Evolutionary conservation across 1,140 invertebrate genomes (phyloP).

Genomic region (Arctopsyche grandis): DNA sequence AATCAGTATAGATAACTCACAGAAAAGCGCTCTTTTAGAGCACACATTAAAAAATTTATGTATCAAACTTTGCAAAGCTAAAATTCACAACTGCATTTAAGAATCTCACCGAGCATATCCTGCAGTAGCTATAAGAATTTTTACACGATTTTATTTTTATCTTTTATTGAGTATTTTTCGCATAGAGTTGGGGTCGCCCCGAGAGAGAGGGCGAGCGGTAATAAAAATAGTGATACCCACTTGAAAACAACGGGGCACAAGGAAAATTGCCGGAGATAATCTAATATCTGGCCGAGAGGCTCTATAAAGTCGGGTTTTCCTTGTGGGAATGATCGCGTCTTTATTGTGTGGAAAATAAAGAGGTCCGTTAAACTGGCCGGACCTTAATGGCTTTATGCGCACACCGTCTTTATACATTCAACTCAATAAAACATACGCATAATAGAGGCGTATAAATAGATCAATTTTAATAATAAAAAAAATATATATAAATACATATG

Average conservation of each 20-base stretch:
- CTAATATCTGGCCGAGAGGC: slow-evolving; percentile 22
- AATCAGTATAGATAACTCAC: no score
- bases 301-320: slow-evolving; percentile 33
- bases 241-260: slow-evolving; percentile 1
- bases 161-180: no score
- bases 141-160: no score
- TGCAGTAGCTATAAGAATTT: no score
- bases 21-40: no score
- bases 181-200: no score
- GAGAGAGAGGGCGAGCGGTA: background rate
- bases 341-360: slow-evolving; percentile 37
- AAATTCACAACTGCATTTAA: no score
- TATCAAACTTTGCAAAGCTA: no score
- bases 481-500: background rate
- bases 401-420: background rate
- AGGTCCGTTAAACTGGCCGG: slow-evolving; percentile 13
- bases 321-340: slow-evolving; percentile 29
- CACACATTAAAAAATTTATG: no score
- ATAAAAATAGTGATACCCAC: slow-evolving; percentile 27
- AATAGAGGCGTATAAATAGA: slow-evolving; percentile 1
- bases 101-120: no score
- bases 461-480: background rate
- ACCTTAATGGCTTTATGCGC: slow-evolving; percentile 18
- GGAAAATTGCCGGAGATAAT: slow-evolving; percentile 33
- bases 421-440: background rate